Base-by-base conservation (phyloP, 2,797 vertebrate species). In the Hippopotamyrus pictus region DNA sequence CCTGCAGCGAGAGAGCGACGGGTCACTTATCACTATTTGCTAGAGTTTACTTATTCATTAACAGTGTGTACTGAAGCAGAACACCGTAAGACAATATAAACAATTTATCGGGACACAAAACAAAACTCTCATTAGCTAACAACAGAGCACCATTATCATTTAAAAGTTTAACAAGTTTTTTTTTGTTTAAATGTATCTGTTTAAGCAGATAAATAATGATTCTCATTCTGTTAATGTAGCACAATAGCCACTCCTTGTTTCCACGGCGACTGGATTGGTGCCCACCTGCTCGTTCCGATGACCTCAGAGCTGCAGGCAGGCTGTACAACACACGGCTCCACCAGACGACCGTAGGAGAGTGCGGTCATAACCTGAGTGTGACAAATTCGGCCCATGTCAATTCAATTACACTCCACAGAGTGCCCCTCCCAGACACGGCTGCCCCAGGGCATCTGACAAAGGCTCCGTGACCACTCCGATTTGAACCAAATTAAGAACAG, bases 311-410 rank as follows among this genome's bases (percentile, higher is more conserved):
- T 87, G 0, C 94, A 92, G n/a, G 79, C 88, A 25, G 92, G 89
- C n/a, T 94, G 92, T 59, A 92, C 92, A 22, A 85, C 46, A 4
- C 90, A 37, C n/a, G 95, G 95, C 53, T 96, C 96, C 90, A 96
- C 92, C 89, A 97, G 94, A 14, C 95, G 95, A 0, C 93, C 91
- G 3, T 96, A 97, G 0, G 96, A 97, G 57, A 96, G 92, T 17
- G 91, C 92, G 90, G 97, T 90, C 96, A 97, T 96, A 9, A 96
- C 88, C 97, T 97, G 92, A 1, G 37, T 59, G 48, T 91, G 5
- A 29, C 25, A 79, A 89, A 54, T 7, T n/a, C 44, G 8, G 41
- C 44, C 44, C 46, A 12, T 19, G 76, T 37, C 46, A 86, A 69
- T 86, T n/a, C 59, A 48, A 37, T 65, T 86, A n/a, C 9, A 14